Evolutionary conservation across 2,888 invertebrate genomes (phyloP), one percentile per base, ranked within the genome.

Genomic region (Sepiola atlantica): DNA sequence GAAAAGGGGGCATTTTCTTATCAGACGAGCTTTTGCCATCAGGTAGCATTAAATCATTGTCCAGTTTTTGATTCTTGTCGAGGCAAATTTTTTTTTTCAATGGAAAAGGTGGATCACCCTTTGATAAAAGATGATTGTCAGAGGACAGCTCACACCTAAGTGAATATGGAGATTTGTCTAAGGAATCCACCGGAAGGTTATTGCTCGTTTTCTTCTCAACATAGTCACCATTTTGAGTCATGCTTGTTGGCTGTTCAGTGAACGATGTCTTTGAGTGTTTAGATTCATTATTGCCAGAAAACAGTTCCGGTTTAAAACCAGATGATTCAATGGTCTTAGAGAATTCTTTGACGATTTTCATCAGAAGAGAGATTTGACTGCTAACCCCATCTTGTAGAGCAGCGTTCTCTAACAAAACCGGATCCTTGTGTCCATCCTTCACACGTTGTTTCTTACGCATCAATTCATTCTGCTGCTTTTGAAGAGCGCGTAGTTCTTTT

Each of bases 341-440:
- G 61, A 94, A 94, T 94, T 95, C 95, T 35, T 96, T 95, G 10
- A 95, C 94, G 90, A 95, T 94, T 95, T 95, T 95, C 77, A 94
- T 90, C 57, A 97, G 95, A 57, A 95, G 95, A 24, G 94, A 94
- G 28, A 97, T 96, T 95, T 97, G 97, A 93, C 95, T 94, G 28
- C 95, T 95, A 35, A 97, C 96, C 94, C 97, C 97, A 57, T 96
- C 96, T 94, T 96, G 96, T 32, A 97, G 95, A 94, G 96, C 96
- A 93, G 95, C 96, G 94, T 97, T 97, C 94, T 97, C 96, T 35
- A 95, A 91, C 16, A 97, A 94, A 32, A 97, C 95, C 3, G 97
- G 97, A 95, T 97, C 97, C 94, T 96, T 96, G 95, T 96, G 96
- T 14, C 96, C 96, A 95, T 96, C 96, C 94, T 96, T 96, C 94